These are phyloP conservation scores for Urocolius indicus DNA, from an alignment of 2,113 vertebrate species.

Conservation along the genomic window DNA sequence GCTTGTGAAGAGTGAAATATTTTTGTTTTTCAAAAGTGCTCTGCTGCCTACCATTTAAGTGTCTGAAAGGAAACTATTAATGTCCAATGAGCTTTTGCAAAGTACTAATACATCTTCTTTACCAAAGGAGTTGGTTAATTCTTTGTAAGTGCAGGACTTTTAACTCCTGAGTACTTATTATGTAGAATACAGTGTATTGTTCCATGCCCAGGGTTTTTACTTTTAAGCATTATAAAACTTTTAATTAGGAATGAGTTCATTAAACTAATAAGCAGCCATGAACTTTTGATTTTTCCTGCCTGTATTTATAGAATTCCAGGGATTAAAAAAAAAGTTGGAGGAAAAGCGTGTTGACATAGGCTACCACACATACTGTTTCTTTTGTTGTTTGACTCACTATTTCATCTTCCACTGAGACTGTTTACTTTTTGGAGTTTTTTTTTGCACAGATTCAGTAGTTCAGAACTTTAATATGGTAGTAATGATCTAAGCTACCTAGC, in stretches of 20 bases:
- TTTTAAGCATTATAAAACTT: slow-evolving; percentile 33
- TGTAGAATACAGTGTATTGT: not conserved
- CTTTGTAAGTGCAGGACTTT: not conserved
- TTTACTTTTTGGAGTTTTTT: not conserved
- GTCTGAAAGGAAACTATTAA: not conserved
- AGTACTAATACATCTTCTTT: not conserved
- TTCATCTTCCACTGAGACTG: not conserved
- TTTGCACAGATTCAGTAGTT: not conserved
- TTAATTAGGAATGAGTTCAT: not conserved
- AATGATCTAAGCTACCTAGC: not conserved
- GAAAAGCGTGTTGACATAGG: not conserved
- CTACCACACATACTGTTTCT: not conserved
- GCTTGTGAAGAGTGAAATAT: not conserved
- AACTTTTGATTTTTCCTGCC: not conserved
- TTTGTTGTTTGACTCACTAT: not conserved
- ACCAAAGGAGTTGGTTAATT: not conserved
- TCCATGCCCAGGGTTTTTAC: not conserved
- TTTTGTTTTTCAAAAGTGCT: not conserved
- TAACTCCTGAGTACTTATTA: not conserved
- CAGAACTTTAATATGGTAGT: not conserved
- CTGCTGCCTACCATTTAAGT: not conserved
- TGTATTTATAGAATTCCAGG: not conserved
- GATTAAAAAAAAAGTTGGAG: not conserved
- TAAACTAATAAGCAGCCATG: not conserved
- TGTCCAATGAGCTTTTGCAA: not conserved